These are phyloP conservation scores for Melieria crassipennis DNA, from an alignment of 2,888 invertebrate genomes.

Conservation along the genomic window DNA sequence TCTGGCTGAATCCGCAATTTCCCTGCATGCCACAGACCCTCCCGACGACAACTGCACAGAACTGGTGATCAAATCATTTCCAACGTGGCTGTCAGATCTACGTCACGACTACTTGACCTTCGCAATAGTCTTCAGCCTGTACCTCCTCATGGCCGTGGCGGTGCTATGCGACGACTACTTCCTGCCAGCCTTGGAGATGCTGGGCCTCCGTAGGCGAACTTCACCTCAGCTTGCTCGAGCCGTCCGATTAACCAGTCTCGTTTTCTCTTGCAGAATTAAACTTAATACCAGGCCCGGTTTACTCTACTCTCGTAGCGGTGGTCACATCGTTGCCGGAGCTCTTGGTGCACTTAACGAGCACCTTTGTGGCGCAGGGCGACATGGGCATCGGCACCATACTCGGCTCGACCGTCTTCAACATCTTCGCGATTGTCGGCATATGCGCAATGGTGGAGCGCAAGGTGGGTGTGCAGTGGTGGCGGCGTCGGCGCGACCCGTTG, in stretches of 20 bases:
- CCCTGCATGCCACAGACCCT: neutral
- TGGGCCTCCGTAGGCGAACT: constrained; percentile 80
- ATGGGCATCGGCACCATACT: constrained; percentile 85
- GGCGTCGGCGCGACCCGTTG: no score
- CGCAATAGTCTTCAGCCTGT: constrained; percentile 69
- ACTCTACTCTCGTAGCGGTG: constrained; percentile 95
- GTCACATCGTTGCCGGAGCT: constrained; percentile 91
- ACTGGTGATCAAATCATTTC: neutral
- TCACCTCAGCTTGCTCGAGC: neutral
- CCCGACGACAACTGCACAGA: neutral
- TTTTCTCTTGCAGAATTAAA: constrained; percentile 70
- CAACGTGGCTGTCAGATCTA: no score
- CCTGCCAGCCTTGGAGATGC: constrained; percentile 87
- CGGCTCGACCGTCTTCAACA: constrained; percentile 85
- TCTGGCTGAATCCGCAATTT: no score
- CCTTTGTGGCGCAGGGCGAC: constrained; percentile 84
- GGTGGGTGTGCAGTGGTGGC: no score
- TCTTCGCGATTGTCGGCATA: constrained; percentile 81
- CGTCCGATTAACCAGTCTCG: neutral
- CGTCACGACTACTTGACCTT: no score
- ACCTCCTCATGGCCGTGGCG: constrained; percentile 86
- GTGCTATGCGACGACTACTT: constrained; percentile 94
- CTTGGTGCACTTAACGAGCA: constrained; percentile 88
- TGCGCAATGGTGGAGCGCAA: constrained; percentile 66
- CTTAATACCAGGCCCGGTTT: constrained; percentile 88